Percentiles rank a stretch among this genome's conserved stretches.
phyloP scores from a whole-genome alignment of 2,797 vertebrate genomes.

The Thaleichthys pacificus region DNA sequence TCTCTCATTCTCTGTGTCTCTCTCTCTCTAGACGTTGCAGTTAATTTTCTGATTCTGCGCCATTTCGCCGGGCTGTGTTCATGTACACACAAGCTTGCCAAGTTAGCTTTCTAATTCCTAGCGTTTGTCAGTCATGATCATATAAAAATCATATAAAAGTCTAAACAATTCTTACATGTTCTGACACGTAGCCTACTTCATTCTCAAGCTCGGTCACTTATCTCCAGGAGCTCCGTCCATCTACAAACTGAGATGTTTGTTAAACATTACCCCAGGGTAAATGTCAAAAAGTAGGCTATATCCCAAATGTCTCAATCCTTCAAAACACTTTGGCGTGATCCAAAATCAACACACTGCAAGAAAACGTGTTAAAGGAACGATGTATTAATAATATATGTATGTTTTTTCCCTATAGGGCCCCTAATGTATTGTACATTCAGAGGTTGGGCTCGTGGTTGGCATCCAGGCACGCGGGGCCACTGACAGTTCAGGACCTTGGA shows the following conservation, averaged over 20 bases:
- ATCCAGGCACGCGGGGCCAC: not conserved
- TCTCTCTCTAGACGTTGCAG: constrained; percentile 33
- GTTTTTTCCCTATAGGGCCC: no score
- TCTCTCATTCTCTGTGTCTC: not conserved
- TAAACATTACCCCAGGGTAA: constrained; percentile 4
- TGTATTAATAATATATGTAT: no score
- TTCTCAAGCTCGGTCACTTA: not conserved
- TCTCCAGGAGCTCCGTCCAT: not conserved
- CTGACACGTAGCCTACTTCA: not conserved
- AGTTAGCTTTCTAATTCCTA: constrained; percentile 12
- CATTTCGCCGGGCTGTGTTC: constrained; percentile 29
- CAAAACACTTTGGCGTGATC: not conserved
- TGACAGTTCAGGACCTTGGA: constrained; percentile 53
- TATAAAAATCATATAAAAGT: no score
- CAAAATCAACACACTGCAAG: not conserved
- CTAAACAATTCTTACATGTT: not conserved
- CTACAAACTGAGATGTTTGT: constrained; percentile 6
- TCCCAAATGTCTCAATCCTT: not conserved
- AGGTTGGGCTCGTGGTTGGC: not conserved
- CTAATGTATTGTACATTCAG: no score
- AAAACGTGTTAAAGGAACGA: no score
- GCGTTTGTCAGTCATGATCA: no score
- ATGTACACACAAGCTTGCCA: constrained; percentile 3
- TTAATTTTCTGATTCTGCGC: constrained; percentile 34
- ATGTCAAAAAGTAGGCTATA: constrained; percentile 7